These are phyloP conservation scores for Esox niger DNA, from an alignment of 2,113 vertebrate genomes.

Conservation along the genomic window DNA sequence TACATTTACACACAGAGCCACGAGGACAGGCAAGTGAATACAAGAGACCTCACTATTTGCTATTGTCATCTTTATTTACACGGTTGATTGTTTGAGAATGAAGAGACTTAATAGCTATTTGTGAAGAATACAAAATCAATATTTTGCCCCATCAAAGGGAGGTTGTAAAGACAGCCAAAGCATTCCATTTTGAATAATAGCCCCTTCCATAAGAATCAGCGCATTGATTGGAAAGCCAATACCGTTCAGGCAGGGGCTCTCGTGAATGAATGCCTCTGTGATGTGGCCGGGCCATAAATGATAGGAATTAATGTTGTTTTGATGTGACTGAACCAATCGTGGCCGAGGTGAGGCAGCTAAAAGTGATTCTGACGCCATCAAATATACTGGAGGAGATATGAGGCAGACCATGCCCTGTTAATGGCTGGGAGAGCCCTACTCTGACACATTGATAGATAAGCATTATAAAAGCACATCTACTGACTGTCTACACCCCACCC, in stretches of 20 bases:
- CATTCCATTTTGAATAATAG: conserved; percentile 59
- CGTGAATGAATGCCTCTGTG: conserved; percentile 13
- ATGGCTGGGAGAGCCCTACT: conserved; percentile 61
- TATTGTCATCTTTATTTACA: conserved; percentile 47
- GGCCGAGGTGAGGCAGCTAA: too few relatives aligned
- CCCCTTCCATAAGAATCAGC: conserved; percentile 56
- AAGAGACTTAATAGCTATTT: conserved; percentile 56
- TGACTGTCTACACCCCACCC: too few relatives aligned
- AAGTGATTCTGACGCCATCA: too few relatives aligned
- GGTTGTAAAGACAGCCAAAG: conserved; percentile 42
- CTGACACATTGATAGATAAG: conserved; percentile 76
- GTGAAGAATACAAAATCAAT: conserved; percentile 65
- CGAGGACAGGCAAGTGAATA: not conserved
- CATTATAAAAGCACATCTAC: conserved; percentile 61
- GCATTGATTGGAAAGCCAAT: conserved; percentile 72
- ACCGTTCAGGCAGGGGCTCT: conserved; percentile 35
- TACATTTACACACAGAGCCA: too few relatives aligned
- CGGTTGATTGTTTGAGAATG: conserved; percentile 50
- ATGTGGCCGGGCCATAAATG: conserved; percentile 52
- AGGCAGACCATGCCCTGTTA: conserved; percentile 27
- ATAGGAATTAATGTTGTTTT: conserved; percentile 62
- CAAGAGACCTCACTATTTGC: not conserved
- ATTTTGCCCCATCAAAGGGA: conserved; percentile 42
- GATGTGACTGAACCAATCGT: conserved; percentile 61
- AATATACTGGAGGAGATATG: too few relatives aligned